phyloP scores from a whole-genome alignment of 2,797 vertebrate genomes.

The Chaetodon trifasciatus region DNA sequence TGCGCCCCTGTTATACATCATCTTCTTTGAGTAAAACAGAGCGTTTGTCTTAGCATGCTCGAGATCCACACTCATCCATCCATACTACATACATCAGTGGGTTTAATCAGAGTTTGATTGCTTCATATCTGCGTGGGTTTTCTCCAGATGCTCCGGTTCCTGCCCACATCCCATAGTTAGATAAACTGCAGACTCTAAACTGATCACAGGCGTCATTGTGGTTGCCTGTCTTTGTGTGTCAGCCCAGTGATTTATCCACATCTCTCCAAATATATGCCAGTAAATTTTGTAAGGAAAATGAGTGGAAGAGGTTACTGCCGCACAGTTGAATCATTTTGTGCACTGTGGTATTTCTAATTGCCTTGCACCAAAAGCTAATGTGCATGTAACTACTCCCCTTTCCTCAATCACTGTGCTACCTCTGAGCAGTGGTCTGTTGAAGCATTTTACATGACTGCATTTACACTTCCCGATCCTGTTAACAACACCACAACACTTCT shows the following conservation, averaged over 20 bases:
- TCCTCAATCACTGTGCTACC: background rate
- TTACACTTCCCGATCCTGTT: background rate
- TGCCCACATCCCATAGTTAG: background rate
- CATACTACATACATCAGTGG: background rate
- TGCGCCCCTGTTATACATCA: background rate
- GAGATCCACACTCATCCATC: background rate
- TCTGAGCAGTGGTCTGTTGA: background rate
- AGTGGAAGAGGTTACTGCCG: background rate
- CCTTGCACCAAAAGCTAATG: background rate
- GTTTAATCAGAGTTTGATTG: slow-evolving; percentile 14
- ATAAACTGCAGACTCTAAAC: background rate
- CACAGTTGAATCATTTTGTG: background rate
- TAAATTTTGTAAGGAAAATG: background rate
- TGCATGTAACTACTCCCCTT: background rate
- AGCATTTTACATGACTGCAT: background rate
- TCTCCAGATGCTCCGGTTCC: background rate
- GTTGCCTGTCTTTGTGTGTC: background rate
- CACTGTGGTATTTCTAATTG: background rate
- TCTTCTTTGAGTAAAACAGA: background rate
- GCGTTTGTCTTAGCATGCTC: background rate
- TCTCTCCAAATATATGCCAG: background rate
- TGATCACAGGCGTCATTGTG: background rate
- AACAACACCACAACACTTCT: background rate
- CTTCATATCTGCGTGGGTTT: background rate
- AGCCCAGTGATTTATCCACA: background rate